Base-by-base conservation (phyloP, 2,888 invertebrate species). In the Lacanobia wlatinum region DNA sequence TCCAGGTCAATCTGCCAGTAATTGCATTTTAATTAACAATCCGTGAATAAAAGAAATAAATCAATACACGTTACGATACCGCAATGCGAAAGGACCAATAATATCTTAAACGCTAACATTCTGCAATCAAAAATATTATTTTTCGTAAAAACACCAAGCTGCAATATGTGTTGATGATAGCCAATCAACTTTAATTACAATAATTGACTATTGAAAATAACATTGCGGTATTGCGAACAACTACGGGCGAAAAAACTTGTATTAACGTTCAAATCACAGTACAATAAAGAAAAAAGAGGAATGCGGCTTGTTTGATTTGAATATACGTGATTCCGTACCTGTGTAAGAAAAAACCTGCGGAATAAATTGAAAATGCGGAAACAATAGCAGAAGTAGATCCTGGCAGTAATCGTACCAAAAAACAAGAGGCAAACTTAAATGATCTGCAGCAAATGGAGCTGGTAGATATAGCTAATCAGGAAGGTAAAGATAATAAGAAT, bases 101-200 rank as follows among this genome's bases (percentile, higher is more conserved):
- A 71, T 28, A 28, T 73, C 53, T 72, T 73, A 67, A 80, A 72
- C 66, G 67, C 38, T 77, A 76, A 77, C 50, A 76, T 84, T 83
- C 76, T 78, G 83, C 87, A 85, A 85, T 85, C 75, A 80, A 81
- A 69, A 70, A 74, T 73, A 76, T 50, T 50, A 72, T 68, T 74
- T 79, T 66, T 69, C 23, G 21, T 50, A 40, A 62, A 85, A 71
- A 85, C 84, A 84, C 73, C 69, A 34, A 71, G 81, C 80, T 87
- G 88, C 87, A 87, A 87, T 85, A 80, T 68, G 67, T 75, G 83
- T 78, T 87, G 84, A 88, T 89, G 83, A 84, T 84, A 77, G 83
- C 75, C 89, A 85, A 90, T 90, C 87, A 88, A 80, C 50, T 78
- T 86, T 89, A 87, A 90, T 90, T 89, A 87, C 84, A 87, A 89